Evolutionary conservation across 2,888 invertebrate species (phyloP).

Genomic region (Cistogaster globosa): DNA sequence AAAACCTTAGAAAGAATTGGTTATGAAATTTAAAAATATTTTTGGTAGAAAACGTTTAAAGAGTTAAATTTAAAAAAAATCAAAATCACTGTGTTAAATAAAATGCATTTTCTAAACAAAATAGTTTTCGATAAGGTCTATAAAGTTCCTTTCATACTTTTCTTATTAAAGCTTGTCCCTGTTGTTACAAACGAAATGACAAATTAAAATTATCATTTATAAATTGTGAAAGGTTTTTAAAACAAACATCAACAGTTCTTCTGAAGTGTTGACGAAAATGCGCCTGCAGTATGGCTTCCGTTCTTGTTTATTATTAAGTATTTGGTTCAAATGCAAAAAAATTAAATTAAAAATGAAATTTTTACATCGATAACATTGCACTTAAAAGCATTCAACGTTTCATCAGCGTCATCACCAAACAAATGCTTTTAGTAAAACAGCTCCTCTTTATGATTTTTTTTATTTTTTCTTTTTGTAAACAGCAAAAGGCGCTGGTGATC

Average conservation of each 20-base stretch:
- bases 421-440: slow-evolving; percentile 29
- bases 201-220: slow-evolving; percentile 30
- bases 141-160: no score
- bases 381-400: slow-evolving; percentile 70
- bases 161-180: no score
- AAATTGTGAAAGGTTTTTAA: neutral
- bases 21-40: no score
- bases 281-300: slow-evolving; percentile 72
- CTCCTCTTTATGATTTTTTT: no score
- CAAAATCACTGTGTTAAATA: no score
- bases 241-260: slow-evolving; percentile 25
- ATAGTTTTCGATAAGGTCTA: neutral
- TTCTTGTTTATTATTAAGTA: slow-evolving; percentile 46
- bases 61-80: no score
- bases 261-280: slow-evolving; percentile 72
- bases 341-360: slow-evolving; percentile 71
- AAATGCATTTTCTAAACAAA: no score
- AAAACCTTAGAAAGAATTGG: no score
- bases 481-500: slow-evolving; percentile 57
- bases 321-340: slow-evolving; percentile 42
- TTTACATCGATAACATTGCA: slow-evolving; percentile 70
- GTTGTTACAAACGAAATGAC: slow-evolving; percentile 19
- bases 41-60: no score
- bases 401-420: slow-evolving; percentile 59
- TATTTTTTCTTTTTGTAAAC: neutral